A percentile compares a stretch with the other conserved stretches of the same genome.
phyloP scores from a whole-genome alignment of 2,888 invertebrate species.

The Dione vanillae region DNA sequence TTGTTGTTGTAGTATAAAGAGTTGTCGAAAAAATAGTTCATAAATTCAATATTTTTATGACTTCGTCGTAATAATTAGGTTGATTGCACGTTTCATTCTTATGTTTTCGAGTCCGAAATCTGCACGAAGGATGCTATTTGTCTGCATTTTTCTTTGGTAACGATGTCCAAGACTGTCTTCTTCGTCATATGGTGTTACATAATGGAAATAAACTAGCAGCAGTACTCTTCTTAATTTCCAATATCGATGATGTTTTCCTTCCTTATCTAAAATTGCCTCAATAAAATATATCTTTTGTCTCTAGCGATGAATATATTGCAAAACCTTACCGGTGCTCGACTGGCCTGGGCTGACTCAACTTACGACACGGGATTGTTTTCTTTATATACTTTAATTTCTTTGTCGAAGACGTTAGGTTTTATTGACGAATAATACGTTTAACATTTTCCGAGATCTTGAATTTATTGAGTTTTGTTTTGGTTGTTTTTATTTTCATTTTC shows the following conservation, averaged over 20 bases:
- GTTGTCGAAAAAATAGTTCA: neutral
- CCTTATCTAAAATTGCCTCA: conserved; percentile 35
- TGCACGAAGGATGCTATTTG: neutral
- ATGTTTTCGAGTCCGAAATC: neutral
- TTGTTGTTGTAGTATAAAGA: neutral
- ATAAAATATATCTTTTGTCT: conserved; percentile 63
- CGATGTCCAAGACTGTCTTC: neutral
- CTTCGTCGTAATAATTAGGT: neutral
- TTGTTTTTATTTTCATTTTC: conserved; percentile 19
- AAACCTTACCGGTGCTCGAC: conserved; percentile 71
- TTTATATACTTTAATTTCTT: conserved; percentile 21
- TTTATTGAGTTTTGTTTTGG: neutral
- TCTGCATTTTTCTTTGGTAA: neutral
- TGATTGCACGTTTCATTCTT: neutral
- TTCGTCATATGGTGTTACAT: neutral
- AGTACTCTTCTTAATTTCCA: neutral
- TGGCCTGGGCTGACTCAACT: conserved; percentile 79
- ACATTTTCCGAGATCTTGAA: conserved; percentile 15
- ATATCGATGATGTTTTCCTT: conserved; percentile 10
- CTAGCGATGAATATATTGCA: conserved; percentile 47
- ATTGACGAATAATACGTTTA: conserved; percentile 41
- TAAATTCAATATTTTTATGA: neutral
- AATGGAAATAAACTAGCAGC: neutral
- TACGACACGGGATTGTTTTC: conserved; percentile 58
- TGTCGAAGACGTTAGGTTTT: conserved; percentile 14